phyloP scores from a whole-genome alignment of 2,113 vertebrate species.

The Himantopus leucocephalus region DNA sequence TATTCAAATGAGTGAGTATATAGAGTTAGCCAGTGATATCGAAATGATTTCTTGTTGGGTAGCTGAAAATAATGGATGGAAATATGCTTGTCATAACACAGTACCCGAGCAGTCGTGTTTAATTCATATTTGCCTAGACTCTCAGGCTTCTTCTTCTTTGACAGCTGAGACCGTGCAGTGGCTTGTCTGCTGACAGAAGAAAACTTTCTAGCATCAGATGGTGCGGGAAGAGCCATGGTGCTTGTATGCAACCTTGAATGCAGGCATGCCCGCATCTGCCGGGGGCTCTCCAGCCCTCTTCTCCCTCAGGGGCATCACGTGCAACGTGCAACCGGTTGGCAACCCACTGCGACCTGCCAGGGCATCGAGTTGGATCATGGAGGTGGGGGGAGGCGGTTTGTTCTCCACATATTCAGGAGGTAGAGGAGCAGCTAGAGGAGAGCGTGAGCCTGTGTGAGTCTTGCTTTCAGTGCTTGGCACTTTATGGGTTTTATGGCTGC shows the following conservation, averaged over 20 bases:
- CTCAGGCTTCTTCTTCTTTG: neutral
- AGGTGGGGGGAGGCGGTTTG: neutral
- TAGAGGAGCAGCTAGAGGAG: neutral
- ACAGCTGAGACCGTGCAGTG: neutral
- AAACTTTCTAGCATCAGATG: neutral
- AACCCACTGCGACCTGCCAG: neutral
- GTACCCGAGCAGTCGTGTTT: neutral
- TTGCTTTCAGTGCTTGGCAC: conserved; percentile 20
- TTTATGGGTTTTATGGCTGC: conserved; percentile 23
- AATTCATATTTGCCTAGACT: neutral
- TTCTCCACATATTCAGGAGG: neutral
- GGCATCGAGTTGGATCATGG: accelerated
- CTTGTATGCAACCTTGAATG: neutral
- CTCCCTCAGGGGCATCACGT: neutral
- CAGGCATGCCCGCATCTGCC: neutral
- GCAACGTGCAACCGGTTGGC: neutral
- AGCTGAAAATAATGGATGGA: conserved; percentile 44
- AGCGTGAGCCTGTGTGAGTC: neutral
- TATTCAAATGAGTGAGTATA: conserved; percentile 56
- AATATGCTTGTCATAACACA: conserved; percentile 18
- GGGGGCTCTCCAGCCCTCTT: neutral
- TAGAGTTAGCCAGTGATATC: conserved; percentile 23
- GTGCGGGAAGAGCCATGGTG: accelerated
- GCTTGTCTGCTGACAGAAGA: neutral
- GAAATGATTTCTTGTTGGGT: conserved; percentile 49